Conservation (phyloP, 2,797 vertebrate species). For the Malacoraja senta region DNA sequence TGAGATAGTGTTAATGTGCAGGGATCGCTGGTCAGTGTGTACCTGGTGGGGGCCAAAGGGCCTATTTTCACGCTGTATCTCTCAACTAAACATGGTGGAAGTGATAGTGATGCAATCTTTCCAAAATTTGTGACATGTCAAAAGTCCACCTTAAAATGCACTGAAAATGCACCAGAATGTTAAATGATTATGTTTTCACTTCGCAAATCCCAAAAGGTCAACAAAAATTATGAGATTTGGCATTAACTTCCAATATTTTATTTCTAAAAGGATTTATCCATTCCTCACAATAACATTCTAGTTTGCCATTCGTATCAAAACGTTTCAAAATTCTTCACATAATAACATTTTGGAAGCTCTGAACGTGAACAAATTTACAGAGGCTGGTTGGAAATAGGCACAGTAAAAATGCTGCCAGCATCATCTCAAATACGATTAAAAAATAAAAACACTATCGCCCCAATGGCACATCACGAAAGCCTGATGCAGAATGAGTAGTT, state of each 20-base stretch:
- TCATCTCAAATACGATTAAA: not conserved
- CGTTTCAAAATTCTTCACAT: not conserved
- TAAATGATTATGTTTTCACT: not conserved
- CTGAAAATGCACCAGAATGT: not conserved
- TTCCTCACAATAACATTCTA: not conserved
- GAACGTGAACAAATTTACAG: not conserved
- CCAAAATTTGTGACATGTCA: not conserved
- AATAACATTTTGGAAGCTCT: not conserved
- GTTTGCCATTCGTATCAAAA: not conserved
- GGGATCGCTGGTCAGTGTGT: too few relatives aligned
- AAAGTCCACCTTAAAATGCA: not conserved
- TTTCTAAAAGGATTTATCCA: not conserved
- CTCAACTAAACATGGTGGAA: too few relatives aligned
- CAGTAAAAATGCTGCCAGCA: not conserved
- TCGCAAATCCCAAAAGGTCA: not conserved
- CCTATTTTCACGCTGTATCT: too few relatives aligned
- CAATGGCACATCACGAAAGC: too few relatives aligned
- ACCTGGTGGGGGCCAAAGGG: too few relatives aligned
- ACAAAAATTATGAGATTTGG: not conserved
- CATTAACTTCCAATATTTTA: not conserved
- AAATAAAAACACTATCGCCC: not conserved
- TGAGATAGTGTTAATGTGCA: too few relatives aligned
- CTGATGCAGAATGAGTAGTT: not conserved
- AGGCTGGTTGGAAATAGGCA: not conserved
- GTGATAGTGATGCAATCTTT: not conserved